Evolutionary conservation across 2,797 vertebrate species (phyloP), one percentile per base, ranked within the genome.

Genomic region (Sylvia borin): DNA sequence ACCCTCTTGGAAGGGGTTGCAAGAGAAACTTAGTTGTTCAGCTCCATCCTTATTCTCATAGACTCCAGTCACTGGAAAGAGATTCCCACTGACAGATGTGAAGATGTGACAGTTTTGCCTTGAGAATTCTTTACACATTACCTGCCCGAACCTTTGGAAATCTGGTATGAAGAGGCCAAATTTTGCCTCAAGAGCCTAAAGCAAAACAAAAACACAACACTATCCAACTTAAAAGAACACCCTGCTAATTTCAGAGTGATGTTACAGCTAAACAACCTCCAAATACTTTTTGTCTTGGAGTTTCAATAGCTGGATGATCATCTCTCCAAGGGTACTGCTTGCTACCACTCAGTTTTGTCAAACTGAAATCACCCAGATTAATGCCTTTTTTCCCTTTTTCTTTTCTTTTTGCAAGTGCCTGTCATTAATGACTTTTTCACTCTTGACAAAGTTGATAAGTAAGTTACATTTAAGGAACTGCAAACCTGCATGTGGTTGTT

Each of bases 351-450:
- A 83, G 48, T 76, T 66, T 60, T 65, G 38, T 95, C 90, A 95
- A 90, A 97, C 73, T 66, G 62, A 92, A 94, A 65, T 91, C 73
- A 85, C 32, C 4, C 24, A 55, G 34, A 38, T 80, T 87, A 87
- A 91, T 57, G 60, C 9, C 5, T 86, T 95, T 95, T 87, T 67
- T 53, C 55, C 20, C 5, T 55, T 57, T 57, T 81, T 61, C 2
- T 87, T 61, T 92, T 74, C 36, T 65, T 92, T 90, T 88, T 94
- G 71, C 75, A 93, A 96, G 76, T 4, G 1, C 38, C 75, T 95
- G 91, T 95, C 45, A 18, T 93, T 96, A 94, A 93, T 77, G 79
- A 83, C 85, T 85, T 95, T 94, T 64, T 68, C 67, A 65, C 76
- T 96, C 89, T 87, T 88, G 85, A 95, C 85, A 87, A 83, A 88